These are phyloP conservation scores for Drosophila pullipes DNA, from an alignment of 2,888 invertebrate species.

Conservation along the genomic window DNA sequence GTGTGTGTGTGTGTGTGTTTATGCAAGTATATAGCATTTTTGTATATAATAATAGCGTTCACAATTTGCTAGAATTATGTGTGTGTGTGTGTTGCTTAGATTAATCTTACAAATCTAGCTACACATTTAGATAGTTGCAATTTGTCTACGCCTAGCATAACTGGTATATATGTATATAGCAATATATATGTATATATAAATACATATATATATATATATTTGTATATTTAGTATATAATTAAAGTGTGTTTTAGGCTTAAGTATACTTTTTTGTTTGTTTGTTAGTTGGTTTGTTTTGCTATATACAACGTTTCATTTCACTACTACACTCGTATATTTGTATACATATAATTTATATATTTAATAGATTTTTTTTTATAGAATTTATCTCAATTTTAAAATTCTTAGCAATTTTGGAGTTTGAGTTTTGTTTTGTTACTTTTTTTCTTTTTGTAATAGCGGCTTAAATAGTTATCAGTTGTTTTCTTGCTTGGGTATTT, in stretches of 20 bases:
- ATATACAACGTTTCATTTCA: constrained; percentile 66
- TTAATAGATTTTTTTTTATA: constrained; percentile 39
- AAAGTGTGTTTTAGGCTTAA: constrained; percentile 41
- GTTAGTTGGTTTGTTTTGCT: constrained; percentile 22
- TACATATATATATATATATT: constrained; percentile 21
- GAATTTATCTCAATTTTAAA: constrained; percentile 40
- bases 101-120: constrained; percentile 48
- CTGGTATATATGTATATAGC: constrained; percentile 69
- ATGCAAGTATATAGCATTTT: constrained; percentile 19
- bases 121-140: constrained; percentile 67
- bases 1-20: constrained; percentile 29
- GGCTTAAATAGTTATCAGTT: constrained; percentile 65
- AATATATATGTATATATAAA: constrained; percentile 41
- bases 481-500: constrained; percentile 42
- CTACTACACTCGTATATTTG: constrained; percentile 44
- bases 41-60: constrained; percentile 61
- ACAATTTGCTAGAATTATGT: constrained; percentile 67
- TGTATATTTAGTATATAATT: constrained; percentile 19
- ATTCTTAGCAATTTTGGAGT: constrained; percentile 63
- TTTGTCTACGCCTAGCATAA: constrained; percentile 79
- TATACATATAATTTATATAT: constrained; percentile 21
- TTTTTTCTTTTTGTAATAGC: constrained; percentile 26
- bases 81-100: constrained; percentile 31
- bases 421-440: constrained; percentile 27
- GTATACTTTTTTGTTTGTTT: constrained; percentile 17